Evolutionary conservation across 2,888 invertebrate genomes (phyloP).

Genomic region (Hirtodrosophila duncani): DNA sequence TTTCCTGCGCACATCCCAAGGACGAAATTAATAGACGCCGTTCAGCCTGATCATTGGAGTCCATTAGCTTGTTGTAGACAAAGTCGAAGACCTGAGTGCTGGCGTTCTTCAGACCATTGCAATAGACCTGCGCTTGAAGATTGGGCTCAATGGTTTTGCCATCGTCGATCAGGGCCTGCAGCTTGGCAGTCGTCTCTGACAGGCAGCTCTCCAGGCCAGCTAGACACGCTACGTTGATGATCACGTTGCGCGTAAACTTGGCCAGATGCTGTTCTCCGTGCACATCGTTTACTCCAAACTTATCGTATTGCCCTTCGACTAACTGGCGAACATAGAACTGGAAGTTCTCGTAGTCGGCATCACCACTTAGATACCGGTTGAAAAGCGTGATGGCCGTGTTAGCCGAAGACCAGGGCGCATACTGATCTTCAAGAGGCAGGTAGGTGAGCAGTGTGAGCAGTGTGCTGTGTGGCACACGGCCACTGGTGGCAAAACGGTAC

Average conservation of each 20-base stretch:
- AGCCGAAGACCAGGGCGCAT: conserved; percentile 75
- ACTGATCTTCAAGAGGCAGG: conserved; percentile 71
- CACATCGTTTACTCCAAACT: conserved; percentile 68
- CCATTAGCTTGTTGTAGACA: conserved; percentile 80
- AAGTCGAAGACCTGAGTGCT: conserved; percentile 82
- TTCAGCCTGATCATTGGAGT: conserved; percentile 81
- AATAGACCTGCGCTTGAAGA: conserved; percentile 74
- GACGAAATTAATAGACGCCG: conserved; percentile 81
- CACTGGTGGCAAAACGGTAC: conserved; percentile 65
- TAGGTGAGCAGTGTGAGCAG: conserved; percentile 70
- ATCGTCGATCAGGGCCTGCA: conserved; percentile 49
- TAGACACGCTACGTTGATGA: conserved; percentile 74
- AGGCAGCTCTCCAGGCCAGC: conserved; percentile 67
- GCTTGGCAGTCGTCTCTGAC: conserved; percentile 62
- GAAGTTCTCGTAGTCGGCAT: conserved; percentile 56
- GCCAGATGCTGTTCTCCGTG: conserved; percentile 68
- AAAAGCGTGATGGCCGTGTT: conserved; percentile 54
- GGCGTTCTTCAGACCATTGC: conserved; percentile 75
- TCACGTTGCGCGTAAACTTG: conserved; percentile 67
- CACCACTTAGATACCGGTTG: conserved; percentile 65
- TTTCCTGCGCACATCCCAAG: conserved; percentile 83
- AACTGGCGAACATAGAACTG: conserved; percentile 56
- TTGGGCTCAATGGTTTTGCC: conserved; percentile 68
- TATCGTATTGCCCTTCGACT: conserved; percentile 65
- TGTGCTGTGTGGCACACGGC: conserved; percentile 53